These are phyloP conservation scores for Vicugna pacos DNA, from an alignment of 2,113 vertebrate genomes.

Conservation along the genomic window DNA sequence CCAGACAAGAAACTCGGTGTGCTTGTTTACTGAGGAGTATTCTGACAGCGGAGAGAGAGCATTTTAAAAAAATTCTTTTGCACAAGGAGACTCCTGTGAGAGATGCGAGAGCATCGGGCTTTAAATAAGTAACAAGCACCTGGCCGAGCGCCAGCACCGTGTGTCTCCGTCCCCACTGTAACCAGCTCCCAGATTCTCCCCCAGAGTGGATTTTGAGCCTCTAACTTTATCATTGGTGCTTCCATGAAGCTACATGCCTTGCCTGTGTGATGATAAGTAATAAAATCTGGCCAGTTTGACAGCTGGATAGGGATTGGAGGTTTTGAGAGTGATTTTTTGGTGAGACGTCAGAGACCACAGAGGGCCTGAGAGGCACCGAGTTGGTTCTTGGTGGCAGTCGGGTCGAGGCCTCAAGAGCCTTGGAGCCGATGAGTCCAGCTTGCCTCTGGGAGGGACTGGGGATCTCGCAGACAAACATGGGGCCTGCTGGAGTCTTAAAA, in stretches of 20 bases:
- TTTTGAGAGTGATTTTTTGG: neutral
- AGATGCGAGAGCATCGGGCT: neutral
- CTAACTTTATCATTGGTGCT: neutral
- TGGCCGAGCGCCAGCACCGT: neutral
- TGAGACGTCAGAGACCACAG: neutral
- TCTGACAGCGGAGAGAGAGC: neutral
- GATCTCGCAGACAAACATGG: fast-evolving
- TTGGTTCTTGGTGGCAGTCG: neutral
- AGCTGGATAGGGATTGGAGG: neutral
- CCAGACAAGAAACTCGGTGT: neutral
- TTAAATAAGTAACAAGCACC: conserved; percentile 61
- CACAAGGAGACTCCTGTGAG: neutral
- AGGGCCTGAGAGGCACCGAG: fast-evolving
- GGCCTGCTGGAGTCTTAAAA: neutral
- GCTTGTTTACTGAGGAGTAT: neutral
- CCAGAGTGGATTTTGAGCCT: neutral
- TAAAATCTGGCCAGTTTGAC: neutral
- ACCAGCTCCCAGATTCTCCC: neutral
- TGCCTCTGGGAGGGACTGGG: neutral
- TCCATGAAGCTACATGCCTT: neutral
- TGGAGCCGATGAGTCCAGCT: neutral
- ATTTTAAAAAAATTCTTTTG: neutral
- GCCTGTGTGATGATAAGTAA: neutral
- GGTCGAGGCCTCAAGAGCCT: neutral
- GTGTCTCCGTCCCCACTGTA: neutral